phyloP scores from a whole-genome alignment of 2,797 vertebrate species.

The Micrastur ruficollis region DNA sequence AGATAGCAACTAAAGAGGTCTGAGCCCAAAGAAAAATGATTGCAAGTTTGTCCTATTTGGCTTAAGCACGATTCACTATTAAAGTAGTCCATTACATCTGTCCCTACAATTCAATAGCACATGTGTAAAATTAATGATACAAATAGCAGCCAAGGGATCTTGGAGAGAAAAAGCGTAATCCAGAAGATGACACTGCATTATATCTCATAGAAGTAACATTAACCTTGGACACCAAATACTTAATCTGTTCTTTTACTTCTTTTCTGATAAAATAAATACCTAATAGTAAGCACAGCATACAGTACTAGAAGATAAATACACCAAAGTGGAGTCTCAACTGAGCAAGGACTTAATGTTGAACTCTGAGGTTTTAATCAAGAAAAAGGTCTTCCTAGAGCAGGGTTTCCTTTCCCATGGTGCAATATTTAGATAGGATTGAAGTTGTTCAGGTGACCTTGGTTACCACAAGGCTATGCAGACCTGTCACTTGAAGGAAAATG shows the following conservation, averaged over 20 bases:
- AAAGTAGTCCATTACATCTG: background rate
- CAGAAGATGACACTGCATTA: background rate
- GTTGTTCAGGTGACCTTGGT: background rate
- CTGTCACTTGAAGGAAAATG: background rate
- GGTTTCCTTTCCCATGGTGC: background rate
- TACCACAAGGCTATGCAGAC: background rate
- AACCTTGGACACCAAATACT: background rate
- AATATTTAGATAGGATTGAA: background rate
- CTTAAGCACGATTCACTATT: background rate
- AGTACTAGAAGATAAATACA: background rate
- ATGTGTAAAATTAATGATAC: background rate
- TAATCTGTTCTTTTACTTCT: background rate
- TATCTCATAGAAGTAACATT: background rate
- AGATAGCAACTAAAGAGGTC: background rate
- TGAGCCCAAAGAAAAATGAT: background rate
- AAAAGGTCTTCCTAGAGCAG: background rate
- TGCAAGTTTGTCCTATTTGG: background rate
- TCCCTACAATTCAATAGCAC: background rate
- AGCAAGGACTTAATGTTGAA: background rate
- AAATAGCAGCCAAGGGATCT: background rate
- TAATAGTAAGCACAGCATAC: background rate
- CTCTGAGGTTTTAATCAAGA: background rate
- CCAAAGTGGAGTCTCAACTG: background rate
- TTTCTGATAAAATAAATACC: background rate
- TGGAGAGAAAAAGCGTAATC: background rate